phyloP scores from a whole-genome alignment of 2,113 vertebrate species.

The Odocoileus hemionus region DNA sequence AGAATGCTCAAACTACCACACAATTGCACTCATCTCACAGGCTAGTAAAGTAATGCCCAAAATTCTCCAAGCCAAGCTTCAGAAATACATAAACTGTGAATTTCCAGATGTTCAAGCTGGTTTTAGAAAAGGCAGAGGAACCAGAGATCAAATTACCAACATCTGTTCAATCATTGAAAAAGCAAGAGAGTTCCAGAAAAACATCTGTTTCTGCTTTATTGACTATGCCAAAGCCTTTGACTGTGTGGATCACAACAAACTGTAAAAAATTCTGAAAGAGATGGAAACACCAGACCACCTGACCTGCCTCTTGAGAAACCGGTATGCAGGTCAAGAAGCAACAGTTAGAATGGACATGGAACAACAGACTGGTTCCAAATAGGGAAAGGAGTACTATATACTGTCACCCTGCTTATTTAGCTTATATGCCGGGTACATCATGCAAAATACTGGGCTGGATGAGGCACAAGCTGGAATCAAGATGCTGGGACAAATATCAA shows the following conservation, averaged over 20 bases:
- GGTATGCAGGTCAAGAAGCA: not conserved
- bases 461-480: not conserved
- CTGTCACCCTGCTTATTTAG: not conserved
- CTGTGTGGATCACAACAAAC: not conserved
- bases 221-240: not conserved
- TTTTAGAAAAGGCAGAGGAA: not conserved
- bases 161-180: not conserved
- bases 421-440: not conserved
- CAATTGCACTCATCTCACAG: not conserved
- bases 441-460: not conserved
- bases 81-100: not conserved
- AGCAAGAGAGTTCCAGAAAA: not conserved
- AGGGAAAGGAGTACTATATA: not conserved
- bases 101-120: not conserved
- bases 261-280: not conserved
- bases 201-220: not conserved
- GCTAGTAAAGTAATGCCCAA: not conserved
- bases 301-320: not conserved
- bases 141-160: not conserved
- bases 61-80: not conserved
- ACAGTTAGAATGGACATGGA: not conserved
- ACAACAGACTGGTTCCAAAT: not conserved
- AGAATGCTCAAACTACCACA: not conserved
- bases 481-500: rapidly evolving
- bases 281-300: not conserved